Evolutionary conservation across 2,113 vertebrate species (phyloP), one percentile per base, ranked within the genome.

Genomic region (Colistium nudipinnis): DNA sequence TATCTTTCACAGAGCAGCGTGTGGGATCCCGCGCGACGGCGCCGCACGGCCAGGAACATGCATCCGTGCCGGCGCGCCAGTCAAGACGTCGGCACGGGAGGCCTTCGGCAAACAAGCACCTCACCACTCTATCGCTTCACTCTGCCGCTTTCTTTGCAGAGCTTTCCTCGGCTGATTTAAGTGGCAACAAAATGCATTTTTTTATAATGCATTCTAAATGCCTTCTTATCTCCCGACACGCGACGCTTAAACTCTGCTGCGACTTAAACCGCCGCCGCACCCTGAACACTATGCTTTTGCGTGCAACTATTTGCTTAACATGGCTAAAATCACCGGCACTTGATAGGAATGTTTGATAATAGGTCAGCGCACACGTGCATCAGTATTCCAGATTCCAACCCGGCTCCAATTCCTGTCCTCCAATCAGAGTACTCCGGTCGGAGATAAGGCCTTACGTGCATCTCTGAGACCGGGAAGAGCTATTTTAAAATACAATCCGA

Each of bases 1-100:
- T 82, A 80, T 80, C 84, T 78, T 61, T 71, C 76, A 66, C 70
- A 70, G 67, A 83, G 57, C 82, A 86, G 80, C 76, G 76, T 74
- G 76, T 78, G 73, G 80, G 76, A 87, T 83, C 74, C 41, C 64
- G n/a, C n/a, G n/a, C n/a, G 19, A 74, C 24, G 39, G 38, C 57
- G 33, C 57, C 19, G 73, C 60, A 61, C 64, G 82, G 74, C 71
- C 71, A 72, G 62, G 60, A 76, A 60, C n/a, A 48, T 14, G 19
- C 11, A 52, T 41, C 65, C 28, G 35, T 60, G 74, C 78, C 84
- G 76, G 36, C 38, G 60, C 39, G 57, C 47, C 68, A 74, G 22
- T 41, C 36, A 74, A 68, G 66, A 52, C 43, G 20, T 77, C 49
- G 48, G 47, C 73, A 70, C 33, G 47, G 47, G 54, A 45, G 22